These are phyloP conservation scores for Selenia dentaria DNA, from an alignment of 2,888 invertebrate genomes.

Conservation along the genomic window DNA sequence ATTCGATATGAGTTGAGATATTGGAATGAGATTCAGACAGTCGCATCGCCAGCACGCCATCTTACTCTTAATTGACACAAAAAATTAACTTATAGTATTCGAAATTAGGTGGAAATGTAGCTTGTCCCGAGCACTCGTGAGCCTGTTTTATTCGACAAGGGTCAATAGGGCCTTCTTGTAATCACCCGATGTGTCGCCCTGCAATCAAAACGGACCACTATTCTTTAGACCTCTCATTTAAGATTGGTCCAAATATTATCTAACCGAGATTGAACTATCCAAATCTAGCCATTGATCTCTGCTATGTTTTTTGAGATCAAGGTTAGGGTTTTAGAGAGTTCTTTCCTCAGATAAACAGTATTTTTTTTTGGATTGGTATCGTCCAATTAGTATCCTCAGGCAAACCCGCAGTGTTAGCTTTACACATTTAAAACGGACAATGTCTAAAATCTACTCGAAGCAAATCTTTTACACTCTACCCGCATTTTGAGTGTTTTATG, in stretches of 20 bases:
- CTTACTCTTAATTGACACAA: constrained; percentile 71
- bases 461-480: constrained; percentile 4
- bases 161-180: constrained; percentile 96
- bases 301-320: neutral
- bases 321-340: constrained; percentile 1
- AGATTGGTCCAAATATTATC: constrained; percentile 5
- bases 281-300: neutral
- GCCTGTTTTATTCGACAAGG: constrained; percentile 87
- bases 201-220: constrained; percentile 80
- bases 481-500: no score
- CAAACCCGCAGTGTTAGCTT: constrained; percentile 32
- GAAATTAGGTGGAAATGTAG: constrained; percentile 57
- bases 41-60: constrained; percentile 38
- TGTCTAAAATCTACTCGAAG: constrained; percentile 9
- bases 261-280: neutral
- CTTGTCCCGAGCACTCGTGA: constrained; percentile 37
- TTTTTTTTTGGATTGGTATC: constrained; percentile 3
- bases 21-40: constrained; percentile 28
- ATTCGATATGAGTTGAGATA: constrained; percentile 17
- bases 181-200: constrained; percentile 97
- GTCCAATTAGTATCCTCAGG: constrained; percentile 16
- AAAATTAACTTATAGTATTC: constrained; percentile 60
- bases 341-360: constrained; percentile 4
- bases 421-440: constrained; percentile 3
- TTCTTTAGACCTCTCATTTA: constrained; percentile 26